Evolutionary conservation across 2,113 vertebrate species (phyloP).

Genomic region (Hipposideros armiger): DNA sequence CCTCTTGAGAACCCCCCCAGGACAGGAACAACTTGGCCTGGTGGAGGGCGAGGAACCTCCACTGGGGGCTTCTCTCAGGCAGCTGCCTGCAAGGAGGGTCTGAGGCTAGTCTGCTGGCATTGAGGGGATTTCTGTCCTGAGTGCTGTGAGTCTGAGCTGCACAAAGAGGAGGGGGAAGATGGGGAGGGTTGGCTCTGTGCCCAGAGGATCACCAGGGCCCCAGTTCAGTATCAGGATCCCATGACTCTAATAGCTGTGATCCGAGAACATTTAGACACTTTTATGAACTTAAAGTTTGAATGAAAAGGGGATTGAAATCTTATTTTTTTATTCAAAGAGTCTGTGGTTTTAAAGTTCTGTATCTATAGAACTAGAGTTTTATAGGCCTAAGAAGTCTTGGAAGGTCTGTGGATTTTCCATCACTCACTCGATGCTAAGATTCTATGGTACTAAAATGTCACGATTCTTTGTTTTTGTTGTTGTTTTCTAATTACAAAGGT

Average conservation of each 20-base stretch:
- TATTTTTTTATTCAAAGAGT: background rate
- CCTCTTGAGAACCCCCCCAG: background rate
- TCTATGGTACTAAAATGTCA: background rate
- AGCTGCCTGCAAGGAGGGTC: background rate
- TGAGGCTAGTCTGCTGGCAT: background rate
- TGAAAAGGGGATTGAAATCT: background rate
- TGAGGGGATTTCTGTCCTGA: background rate
- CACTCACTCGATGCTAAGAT: background rate
- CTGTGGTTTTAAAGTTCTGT: background rate
- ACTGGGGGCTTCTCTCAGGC: background rate
- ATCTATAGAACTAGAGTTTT: background rate
- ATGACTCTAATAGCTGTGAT: background rate
- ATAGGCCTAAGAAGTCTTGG: background rate
- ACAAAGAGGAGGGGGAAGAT: accelerated
- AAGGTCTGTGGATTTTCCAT: background rate
- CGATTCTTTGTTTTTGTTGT: background rate
- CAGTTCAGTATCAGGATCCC: background rate
- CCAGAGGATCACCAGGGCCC: background rate
- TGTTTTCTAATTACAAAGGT: background rate
- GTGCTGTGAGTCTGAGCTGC: background rate
- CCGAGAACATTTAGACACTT: background rate
- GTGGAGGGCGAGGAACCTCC: background rate
- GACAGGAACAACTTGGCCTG: background rate
- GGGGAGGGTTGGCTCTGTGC: background rate
- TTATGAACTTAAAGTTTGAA: slow-evolving; percentile 11